Conservation (phyloP, 2,113 vertebrate species). For the Corydoras sp. region DNA sequence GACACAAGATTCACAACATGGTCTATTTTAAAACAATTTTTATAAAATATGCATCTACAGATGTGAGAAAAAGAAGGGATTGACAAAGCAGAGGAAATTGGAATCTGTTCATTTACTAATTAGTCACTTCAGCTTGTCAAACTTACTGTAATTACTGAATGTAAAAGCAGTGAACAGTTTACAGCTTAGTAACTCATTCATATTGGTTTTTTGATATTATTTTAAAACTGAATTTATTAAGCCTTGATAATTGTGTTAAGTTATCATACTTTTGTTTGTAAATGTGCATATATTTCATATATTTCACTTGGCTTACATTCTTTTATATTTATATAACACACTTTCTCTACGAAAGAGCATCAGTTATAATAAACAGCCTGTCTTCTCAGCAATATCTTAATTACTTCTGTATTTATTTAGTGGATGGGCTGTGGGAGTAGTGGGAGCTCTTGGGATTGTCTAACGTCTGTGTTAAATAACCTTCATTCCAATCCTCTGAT, state of each 20-base stretch:
- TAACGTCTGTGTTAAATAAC: constrained; percentile 71
- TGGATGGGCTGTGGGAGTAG: constrained; percentile 60
- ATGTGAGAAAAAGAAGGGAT: neutral
- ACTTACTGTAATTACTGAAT: constrained; percentile 21
- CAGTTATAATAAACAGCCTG: constrained; percentile 68
- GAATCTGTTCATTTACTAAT: constrained; percentile 26
- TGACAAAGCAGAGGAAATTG: constrained; percentile 6
- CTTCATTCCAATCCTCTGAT: constrained; percentile 72
- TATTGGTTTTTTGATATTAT: constrained; percentile 20
- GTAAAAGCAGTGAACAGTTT: constrained; percentile 10
- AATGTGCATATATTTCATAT: constrained; percentile 1
- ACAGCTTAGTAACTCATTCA: constrained; percentile 21
- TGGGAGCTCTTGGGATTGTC: constrained; percentile 69
- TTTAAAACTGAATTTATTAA: constrained; percentile 13
- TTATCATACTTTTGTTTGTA: constrained; percentile 18
- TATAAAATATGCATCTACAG: neutral
- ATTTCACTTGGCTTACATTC: neutral
- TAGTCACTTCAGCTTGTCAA: constrained; percentile 26
- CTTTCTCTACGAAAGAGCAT: constrained; percentile 29
- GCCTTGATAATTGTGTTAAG: constrained; percentile 18
- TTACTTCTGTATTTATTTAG: constrained; percentile 81
- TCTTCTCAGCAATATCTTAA: constrained; percentile 69
- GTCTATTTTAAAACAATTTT: neutral
- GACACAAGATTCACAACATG: neutral
- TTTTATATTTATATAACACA: constrained; percentile 10